These are phyloP conservation scores for Metallyticus violacea DNA, from an alignment of 2,888 invertebrate genomes.

Conservation along the genomic window DNA sequence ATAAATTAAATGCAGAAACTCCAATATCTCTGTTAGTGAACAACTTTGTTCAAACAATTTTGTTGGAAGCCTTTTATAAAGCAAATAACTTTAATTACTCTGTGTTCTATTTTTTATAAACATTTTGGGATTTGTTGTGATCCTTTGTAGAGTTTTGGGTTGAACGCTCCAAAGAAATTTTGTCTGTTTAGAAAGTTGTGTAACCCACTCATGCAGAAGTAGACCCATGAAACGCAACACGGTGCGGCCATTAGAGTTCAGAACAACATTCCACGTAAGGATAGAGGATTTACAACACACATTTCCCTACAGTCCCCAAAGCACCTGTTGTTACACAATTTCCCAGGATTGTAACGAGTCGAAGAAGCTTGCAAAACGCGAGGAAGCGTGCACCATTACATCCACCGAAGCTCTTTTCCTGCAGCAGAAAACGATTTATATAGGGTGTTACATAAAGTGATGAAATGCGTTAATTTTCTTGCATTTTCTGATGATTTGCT, in stretches of 20 bases:
- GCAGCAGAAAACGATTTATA: background rate
- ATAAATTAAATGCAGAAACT: no score
- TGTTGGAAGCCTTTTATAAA: no score
- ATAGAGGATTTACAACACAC: background rate
- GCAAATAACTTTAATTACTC: no score
- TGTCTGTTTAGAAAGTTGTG: background rate
- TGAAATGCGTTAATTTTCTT: no score
- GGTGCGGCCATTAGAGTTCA: background rate
- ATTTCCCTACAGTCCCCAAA: background rate
- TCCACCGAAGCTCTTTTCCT: background rate
- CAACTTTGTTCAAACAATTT: no score
- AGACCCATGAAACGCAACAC: background rate
- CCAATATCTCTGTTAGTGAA: no score
- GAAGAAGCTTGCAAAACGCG: background rate
- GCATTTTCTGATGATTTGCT: no score
- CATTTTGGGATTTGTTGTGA: no score
- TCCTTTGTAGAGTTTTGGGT: no score
- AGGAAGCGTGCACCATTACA: background rate
- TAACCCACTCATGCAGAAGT: background rate
- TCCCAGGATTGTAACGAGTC: background rate
- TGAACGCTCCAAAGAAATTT: background rate
- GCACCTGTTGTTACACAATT: background rate
- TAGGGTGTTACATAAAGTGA: background rate
- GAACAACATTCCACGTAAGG: background rate
- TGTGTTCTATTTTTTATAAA: no score